phyloP scores from a whole-genome alignment of 2,113 vertebrate genomes.

The Jacana jacana region DNA sequence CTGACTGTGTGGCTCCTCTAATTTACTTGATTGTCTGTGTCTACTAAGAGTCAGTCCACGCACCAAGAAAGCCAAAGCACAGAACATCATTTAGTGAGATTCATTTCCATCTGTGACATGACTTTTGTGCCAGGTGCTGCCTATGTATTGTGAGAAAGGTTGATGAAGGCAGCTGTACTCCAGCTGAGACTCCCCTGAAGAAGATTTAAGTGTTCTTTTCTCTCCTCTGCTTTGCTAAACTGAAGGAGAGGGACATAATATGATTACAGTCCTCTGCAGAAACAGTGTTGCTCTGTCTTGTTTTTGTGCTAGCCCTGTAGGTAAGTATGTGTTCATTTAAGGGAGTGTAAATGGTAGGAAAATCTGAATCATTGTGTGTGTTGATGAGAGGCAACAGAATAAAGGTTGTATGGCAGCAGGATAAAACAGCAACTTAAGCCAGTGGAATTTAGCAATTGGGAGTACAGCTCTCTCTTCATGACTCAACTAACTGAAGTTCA shows the following conservation, averaged over 20 bases:
- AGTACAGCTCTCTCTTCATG: background rate
- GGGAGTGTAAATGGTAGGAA: background rate
- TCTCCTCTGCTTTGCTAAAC: background rate
- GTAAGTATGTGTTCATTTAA: background rate
- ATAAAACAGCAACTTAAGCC: constrained; percentile 4
- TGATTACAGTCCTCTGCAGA: background rate
- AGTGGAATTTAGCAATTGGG: constrained; percentile 20
- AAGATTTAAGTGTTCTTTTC: background rate
- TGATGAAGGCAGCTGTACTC: constrained; percentile 4
- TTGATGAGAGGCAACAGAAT: background rate
- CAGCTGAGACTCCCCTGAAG: constrained; percentile 15
- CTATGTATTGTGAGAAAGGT: background rate
- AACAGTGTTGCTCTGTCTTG: background rate
- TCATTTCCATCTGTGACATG: background rate
- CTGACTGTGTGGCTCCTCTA: background rate
- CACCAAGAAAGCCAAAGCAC: background rate
- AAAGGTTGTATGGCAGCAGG: background rate
- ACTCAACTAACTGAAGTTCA: constrained; percentile 18
- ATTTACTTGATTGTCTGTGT: background rate
- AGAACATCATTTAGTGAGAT: background rate
- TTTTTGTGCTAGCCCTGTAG: background rate
- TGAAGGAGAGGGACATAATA: background rate
- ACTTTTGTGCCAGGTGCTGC: constrained; percentile 19
- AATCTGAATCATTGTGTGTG: background rate
- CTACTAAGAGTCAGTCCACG: background rate